These are phyloP conservation scores for Galleria mellonella DNA, from an alignment of 1,140 invertebrate genomes.

Conservation along the genomic window DNA sequence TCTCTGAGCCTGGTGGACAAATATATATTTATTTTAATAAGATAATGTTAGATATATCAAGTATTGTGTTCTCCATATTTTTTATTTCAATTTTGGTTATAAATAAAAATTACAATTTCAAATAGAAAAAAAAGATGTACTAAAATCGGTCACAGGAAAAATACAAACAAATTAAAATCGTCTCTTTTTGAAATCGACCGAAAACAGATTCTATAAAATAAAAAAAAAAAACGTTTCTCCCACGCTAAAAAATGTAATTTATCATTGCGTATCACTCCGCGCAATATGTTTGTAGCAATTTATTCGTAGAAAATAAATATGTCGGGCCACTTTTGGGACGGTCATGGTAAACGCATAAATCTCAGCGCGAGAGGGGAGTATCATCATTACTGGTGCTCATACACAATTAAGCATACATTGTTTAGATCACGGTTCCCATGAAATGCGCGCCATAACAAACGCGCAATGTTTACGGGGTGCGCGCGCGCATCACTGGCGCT, in stretches of 20 bases:
- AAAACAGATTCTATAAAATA: too few species aligned
- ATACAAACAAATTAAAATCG: too few species aligned
- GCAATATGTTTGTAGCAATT: constrained; percentile 66
- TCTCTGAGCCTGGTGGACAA: constrained; percentile 52
- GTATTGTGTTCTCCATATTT: too few species aligned
- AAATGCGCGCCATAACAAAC: constrained; percentile 53
- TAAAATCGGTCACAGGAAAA: too few species aligned
- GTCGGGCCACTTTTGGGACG: constrained; percentile 42
- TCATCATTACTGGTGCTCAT: constrained; percentile 62
- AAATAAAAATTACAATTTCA: too few species aligned
- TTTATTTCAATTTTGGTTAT: too few species aligned
- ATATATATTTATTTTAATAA: constrained; percentile 5
- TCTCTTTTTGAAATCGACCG: too few species aligned
- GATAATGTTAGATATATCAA: too few species aligned
- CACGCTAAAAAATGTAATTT: constrained; percentile 49
- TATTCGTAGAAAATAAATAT: constrained; percentile 61
- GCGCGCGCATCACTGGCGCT: constrained; percentile 29
- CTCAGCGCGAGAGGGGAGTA: constrained; percentile 32
- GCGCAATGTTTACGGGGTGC: constrained; percentile 23
- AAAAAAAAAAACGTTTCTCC: constrained; percentile 22
- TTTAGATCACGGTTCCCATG: constrained; percentile 62
- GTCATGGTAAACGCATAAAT: constrained; percentile 61
- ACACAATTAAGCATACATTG: constrained; percentile 67
- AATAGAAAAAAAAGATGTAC: constrained; percentile 3
- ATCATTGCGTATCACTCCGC: constrained; percentile 33